These are phyloP conservation scores for Augochlora pura DNA, from an alignment of 1,140 invertebrate genomes.

Conservation along the genomic window DNA sequence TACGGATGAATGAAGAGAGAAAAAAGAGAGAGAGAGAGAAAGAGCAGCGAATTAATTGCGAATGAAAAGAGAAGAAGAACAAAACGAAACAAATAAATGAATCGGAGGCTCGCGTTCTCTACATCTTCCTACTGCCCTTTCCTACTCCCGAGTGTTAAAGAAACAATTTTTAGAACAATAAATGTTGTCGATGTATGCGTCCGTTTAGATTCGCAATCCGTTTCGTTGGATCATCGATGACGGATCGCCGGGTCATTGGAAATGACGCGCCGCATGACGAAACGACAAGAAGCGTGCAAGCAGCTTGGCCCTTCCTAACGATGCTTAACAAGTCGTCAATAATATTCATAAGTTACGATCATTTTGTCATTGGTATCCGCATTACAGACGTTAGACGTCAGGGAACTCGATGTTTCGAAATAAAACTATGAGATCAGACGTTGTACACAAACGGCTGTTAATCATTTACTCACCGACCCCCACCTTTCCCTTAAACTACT, in stretches of 20 bases:
- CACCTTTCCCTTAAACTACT: not conserved
- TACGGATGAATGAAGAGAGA: not conserved
- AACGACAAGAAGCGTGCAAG: constrained; percentile 30
- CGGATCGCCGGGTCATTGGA: constrained; percentile 19
- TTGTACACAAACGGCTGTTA: constrained; percentile 40
- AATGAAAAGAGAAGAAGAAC: not conserved
- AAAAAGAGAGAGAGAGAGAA: not conserved
- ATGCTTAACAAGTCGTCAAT: constrained; percentile 61
- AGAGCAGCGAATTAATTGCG: constrained; percentile 13
- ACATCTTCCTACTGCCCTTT: constrained; percentile 62
- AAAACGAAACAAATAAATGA: constrained; percentile 31
- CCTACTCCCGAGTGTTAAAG: constrained; percentile 53
- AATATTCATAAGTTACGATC: constrained; percentile 58
- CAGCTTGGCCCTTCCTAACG: constrained; percentile 45
- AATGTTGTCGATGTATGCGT: constrained; percentile 64
- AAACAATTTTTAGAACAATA: constrained; percentile 62
- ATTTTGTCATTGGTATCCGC: constrained; percentile 59
- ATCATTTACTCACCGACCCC: not conserved
- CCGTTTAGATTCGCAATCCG: constrained; percentile 51
- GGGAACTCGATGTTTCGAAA: constrained; percentile 63
- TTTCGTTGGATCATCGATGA: constrained; percentile 18
- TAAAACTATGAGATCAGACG: constrained; percentile 59
- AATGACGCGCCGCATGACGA: constrained; percentile 7
- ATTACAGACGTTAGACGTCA: constrained; percentile 54
- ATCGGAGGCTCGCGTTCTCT: constrained; percentile 47